These are phyloP conservation scores for Panthera leo DNA, from an alignment of 2,113 vertebrate species.

Conservation along the genomic window DNA sequence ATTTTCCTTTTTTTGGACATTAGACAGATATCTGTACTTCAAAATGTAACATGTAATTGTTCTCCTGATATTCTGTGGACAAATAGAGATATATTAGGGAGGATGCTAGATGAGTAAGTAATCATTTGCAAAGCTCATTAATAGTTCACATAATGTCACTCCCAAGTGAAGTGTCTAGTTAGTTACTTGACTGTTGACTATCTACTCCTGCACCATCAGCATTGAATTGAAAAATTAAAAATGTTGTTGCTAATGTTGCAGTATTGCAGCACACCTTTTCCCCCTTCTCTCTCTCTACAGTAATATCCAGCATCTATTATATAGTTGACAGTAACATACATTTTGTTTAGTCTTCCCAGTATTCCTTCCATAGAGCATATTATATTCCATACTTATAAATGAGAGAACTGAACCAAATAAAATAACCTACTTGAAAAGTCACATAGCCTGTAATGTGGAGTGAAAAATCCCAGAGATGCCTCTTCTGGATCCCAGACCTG, in stretches of 20 bases:
- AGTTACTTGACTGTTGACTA: neutral
- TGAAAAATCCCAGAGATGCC: neutral
- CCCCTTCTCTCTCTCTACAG: neutral
- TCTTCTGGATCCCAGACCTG: neutral
- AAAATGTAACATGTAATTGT: neutral
- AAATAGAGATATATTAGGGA: neutral
- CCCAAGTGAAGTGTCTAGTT: neutral
- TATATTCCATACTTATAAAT: neutral
- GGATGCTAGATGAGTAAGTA: neutral
- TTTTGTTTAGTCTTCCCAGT: neutral
- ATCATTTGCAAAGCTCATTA: constrained; percentile 24
- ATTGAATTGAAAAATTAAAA: neutral
- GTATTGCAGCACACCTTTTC: neutral
- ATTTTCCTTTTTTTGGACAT: neutral
- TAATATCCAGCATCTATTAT: neutral
- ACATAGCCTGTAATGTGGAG: neutral
- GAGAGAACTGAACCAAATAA: neutral
- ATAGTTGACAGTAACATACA: neutral
- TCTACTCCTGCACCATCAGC: neutral
- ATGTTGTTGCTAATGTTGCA: neutral
- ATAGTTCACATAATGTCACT: neutral
- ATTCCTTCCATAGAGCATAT: neutral
- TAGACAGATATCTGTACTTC: neutral
- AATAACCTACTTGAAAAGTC: neutral
- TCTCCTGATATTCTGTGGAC: neutral